These are phyloP conservation scores for Colius striatus DNA, from an alignment of 2,113 vertebrate species.

Conservation along the genomic window DNA sequence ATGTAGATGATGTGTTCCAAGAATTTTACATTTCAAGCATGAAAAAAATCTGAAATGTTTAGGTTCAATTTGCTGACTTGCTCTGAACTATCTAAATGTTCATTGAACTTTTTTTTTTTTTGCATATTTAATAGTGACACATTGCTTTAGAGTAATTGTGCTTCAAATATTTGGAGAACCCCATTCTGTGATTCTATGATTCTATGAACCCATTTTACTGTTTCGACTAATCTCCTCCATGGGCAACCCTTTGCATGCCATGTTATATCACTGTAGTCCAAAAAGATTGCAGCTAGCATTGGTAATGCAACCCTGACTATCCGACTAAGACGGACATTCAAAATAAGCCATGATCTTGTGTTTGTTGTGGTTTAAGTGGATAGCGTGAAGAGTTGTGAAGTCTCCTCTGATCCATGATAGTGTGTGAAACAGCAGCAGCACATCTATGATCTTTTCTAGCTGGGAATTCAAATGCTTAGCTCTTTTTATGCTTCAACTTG, in stretches of 20 bases:
- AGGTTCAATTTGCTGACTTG: background rate
- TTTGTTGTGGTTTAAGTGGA: background rate
- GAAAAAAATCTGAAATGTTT: background rate
- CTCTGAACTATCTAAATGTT: background rate
- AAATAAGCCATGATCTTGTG: background rate
- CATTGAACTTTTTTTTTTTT: background rate
- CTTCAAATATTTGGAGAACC: background rate
- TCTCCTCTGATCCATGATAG: background rate
- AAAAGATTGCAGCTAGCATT: background rate
- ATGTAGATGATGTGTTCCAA: background rate
- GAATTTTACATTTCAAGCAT: background rate
- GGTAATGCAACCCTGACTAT: background rate
- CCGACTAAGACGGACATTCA: background rate
- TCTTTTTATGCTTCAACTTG: background rate
- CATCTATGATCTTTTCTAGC: background rate
- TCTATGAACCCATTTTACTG: background rate
- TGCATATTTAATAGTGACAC: background rate
- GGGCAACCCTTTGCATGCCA: background rate
- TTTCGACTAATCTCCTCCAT: background rate
- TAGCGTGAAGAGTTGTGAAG: background rate
- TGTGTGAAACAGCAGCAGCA: rapidly evolving
- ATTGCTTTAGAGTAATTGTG: background rate
- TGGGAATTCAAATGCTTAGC: background rate
- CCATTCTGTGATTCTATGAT: too few relatives aligned
- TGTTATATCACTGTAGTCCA: too few relatives aligned